These are phyloP conservation scores for Volucella zonaria DNA, from an alignment of 2,888 invertebrate genomes.

Conservation along the genomic window DNA sequence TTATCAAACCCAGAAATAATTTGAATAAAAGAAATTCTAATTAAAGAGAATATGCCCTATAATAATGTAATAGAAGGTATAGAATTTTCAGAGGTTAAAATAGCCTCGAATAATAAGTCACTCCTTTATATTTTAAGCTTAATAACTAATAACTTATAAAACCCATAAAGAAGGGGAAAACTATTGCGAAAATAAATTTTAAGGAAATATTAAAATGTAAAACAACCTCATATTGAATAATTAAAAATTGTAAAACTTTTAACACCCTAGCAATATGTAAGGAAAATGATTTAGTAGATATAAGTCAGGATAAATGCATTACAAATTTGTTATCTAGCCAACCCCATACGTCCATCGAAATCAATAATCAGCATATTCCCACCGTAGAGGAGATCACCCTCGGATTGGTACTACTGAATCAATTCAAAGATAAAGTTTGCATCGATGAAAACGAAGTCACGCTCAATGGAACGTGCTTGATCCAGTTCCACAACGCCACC, in stretches of 20 bases:
- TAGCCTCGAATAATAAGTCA: slow-evolving; percentile 53
- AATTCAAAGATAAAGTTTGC: background rate
- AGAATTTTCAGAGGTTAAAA: slow-evolving; percentile 57
- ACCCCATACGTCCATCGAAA: background rate
- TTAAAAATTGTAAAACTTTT: background rate
- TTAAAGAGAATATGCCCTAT: slow-evolving; percentile 61
- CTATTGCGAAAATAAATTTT: too few species aligned
- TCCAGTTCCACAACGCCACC: slow-evolving; percentile 1
- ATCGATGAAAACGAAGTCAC: background rate
- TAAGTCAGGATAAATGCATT: background rate
- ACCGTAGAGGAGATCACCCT: background rate
- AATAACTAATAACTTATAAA: background rate
- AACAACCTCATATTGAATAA: background rate
- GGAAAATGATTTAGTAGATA: background rate
- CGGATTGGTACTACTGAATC: background rate
- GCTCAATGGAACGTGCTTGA: background rate
- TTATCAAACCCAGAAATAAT: slow-evolving; percentile 65
- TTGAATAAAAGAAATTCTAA: slow-evolving; percentile 48
- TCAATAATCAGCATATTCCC: background rate
- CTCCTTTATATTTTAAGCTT: slow-evolving; percentile 50
- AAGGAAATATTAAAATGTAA: too few species aligned
- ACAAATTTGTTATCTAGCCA: background rate
- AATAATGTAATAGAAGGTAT: slow-evolving; percentile 56
- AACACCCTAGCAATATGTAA: background rate
- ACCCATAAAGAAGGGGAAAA: too few species aligned